Percentiles rank a stretch among this genome's conserved stretches.
These are phyloP conservation scores for Bovichtus variegatus DNA, from an alignment of 2,797 vertebrate genomes.

Conservation along the genomic window DNA sequence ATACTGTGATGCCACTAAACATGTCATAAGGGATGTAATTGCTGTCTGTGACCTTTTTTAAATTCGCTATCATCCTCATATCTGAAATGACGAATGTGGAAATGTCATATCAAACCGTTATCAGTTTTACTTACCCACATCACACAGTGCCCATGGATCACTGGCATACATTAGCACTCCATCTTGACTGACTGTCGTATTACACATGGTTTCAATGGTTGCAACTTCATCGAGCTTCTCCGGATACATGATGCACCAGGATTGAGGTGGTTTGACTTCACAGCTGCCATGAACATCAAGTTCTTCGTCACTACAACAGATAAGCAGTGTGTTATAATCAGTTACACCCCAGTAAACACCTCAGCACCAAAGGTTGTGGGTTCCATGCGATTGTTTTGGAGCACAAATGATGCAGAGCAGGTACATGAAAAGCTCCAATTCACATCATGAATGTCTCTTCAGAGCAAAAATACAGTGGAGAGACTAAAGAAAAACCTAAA, in stretches of 20 bases:
- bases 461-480: not conserved
- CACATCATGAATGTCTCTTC: not conserved
- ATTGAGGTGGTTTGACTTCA: slow-evolving; percentile 48
- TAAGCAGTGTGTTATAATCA: not conserved
- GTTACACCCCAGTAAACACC: fast-evolving
- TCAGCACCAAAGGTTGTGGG: not conserved
- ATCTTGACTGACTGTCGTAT: not conserved
- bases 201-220: slow-evolving; percentile 55
- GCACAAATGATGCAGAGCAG: too few species aligned
- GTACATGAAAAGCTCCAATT: not conserved
- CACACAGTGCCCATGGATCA: slow-evolving; percentile 50
- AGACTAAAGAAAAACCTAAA: fast-evolving
- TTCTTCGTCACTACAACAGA: slow-evolving; percentile 19
- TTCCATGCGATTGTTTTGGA: not conserved
- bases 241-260: slow-evolving; percentile 74
- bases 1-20: not conserved
- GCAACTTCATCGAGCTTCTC: fast-evolving
- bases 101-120: not conserved
- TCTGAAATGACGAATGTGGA: slow-evolving; percentile 17
- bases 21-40: not conserved
- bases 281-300: slow-evolving; percentile 22
- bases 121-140: slow-evolving; percentile 62
- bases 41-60: not conserved
- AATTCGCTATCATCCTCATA: not conserved
- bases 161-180: fast-evolving